Evolutionary conservation across 2,113 vertebrate species (phyloP), one percentile per base, ranked within the genome.

Genomic region (Macroglossus sobrinus): DNA sequence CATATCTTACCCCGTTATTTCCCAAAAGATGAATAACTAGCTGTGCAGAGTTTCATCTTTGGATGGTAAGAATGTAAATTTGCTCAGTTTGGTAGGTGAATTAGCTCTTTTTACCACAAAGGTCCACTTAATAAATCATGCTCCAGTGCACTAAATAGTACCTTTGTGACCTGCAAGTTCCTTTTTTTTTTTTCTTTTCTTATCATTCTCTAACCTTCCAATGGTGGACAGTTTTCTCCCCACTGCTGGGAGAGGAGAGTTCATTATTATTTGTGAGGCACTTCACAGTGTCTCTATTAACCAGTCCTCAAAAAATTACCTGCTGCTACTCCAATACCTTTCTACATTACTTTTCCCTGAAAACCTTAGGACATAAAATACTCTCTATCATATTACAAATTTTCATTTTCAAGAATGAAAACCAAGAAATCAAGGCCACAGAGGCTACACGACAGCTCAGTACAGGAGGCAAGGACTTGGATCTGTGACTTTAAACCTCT

Each of bases 1-100:
- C 50, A 69, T 94, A 82, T 93, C 84, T 87, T 86, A 93, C 45
- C n/a, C 92, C 91, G 78, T 97, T 96, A 97, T 95, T 97, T 97
- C 96, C 82, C 91, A 14, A 84, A 94, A 96, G 96, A 96, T 93
- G 45, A 97, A 79, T 93, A 97, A 96, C 61, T 92, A 81, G 80
- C 30, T 93, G 76, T 38, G 80, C n/a, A 45, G 50, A 59, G 21
- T 93, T 81, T 86, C 47, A 74, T 95, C 50, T 85, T 76, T 4
- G 28, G 33, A 87, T 80, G 66, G 33, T 16, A 86, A 91, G 28
- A 94, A 93, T 80, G 69, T 93, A 92, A 94, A 91, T 91, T 93
- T 89, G 14, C 45, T 97, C 68, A 76, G 33, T 86, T 94, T 80
- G 50, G 82, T 94, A 43, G 57, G 16, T 74, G 84, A 92, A 89